These are phyloP conservation scores for Halyomorpha halys DNA, from an alignment of 1,140 invertebrate genomes.

Conservation along the genomic window DNA sequence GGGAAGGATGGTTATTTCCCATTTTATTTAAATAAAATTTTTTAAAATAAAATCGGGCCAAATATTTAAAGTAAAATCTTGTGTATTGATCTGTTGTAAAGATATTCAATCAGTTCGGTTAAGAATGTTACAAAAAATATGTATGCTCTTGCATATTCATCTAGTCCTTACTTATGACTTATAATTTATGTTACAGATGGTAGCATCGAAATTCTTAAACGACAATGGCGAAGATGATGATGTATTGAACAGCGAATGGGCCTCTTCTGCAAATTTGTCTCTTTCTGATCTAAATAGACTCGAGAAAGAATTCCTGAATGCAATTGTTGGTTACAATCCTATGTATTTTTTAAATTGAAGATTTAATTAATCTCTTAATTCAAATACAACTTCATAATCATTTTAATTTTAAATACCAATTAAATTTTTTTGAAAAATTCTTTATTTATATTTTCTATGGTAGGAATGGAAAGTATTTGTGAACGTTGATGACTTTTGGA, in stretches of 20 bases:
- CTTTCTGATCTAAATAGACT: slow-evolving; percentile 65
- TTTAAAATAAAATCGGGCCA: no score
- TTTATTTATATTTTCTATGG: slow-evolving; percentile 25
- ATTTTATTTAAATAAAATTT: no score
- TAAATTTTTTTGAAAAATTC: no score
- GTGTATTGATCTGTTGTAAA: no score
- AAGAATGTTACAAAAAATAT: no score
- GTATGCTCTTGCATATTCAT: no score
- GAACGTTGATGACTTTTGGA: slow-evolving; percentile 56
- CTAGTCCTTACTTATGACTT: neutral
- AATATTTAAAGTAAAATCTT: no score
- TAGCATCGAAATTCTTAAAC: slow-evolving; percentile 88
- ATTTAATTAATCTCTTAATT: neutral
- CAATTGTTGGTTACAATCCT: slow-evolving; percentile 58
- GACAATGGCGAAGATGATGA: slow-evolving; percentile 84
- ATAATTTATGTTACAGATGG: slow-evolving; percentile 56
- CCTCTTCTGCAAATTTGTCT: slow-evolving; percentile 61
- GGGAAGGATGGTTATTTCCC: no score
- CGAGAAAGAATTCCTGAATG: slow-evolving; percentile 77
- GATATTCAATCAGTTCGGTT: no score
- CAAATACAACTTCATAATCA: neutral
- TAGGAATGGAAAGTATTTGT: slow-evolving; percentile 80
- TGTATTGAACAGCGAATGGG: slow-evolving; percentile 83
- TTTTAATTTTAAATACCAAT: no score
- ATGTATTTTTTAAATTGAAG: slow-evolving; percentile 12